Evolutionary conservation across 1,140 invertebrate genomes (phyloP).

Genomic region (Lepidurus apus): DNA sequence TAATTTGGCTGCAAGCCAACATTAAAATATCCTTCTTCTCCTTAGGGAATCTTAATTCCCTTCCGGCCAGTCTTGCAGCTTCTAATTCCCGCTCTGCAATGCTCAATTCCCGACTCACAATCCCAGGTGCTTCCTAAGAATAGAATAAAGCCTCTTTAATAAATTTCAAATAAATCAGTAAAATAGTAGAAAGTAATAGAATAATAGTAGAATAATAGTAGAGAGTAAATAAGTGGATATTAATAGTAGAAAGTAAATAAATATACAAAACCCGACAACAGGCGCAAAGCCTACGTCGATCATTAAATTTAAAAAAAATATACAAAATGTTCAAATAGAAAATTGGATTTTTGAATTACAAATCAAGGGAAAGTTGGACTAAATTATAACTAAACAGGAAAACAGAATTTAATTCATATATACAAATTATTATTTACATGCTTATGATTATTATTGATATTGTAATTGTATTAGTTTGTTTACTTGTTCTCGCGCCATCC

Average conservation of each 20-base stretch:
- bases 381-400: no score
- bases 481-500: conserved; percentile 64
- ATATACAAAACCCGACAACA: no score
- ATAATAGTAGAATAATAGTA: not conserved
- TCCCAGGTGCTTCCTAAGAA: conserved; percentile 70
- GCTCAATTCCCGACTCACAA: conserved; percentile 71
- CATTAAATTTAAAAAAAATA: not conserved
- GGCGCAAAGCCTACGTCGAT: no score
- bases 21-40: conserved; percentile 92
- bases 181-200: not conserved
- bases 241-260: no score
- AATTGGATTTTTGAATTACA: not conserved
- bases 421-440: no score
- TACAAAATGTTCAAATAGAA: not conserved
- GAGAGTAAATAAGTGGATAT: no score
- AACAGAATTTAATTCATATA: no score
- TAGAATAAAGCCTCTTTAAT: not conserved
- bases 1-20: conserved; percentile 71
- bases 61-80: conserved; percentile 77
- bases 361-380: not conserved
- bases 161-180: not conserved
- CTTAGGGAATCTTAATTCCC: conserved; percentile 87
- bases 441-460: not conserved
- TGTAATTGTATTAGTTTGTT: not conserved
- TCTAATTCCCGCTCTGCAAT: conserved; percentile 81